Percentiles rank a stretch among this genome's conserved stretches.
Conservation (phyloP, 1,140 invertebrate genomes). For the Trinorchestia longiramus region DNA sequence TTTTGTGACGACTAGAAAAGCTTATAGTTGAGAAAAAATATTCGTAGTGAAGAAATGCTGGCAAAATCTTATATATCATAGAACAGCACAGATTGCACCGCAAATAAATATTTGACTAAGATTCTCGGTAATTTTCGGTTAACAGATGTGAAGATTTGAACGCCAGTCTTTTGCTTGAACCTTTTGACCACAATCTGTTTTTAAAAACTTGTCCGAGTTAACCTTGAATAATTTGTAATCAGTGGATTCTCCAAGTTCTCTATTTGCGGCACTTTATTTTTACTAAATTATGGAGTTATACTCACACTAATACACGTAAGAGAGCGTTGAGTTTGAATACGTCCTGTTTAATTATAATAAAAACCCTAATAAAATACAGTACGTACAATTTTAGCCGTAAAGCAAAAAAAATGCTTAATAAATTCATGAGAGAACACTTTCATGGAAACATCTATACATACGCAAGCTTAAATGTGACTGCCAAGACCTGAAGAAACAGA, state of each 20-base stretch:
- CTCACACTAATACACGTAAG: no score
- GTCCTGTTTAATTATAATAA: not conserved
- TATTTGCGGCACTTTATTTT: no score
- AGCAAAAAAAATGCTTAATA: not conserved
- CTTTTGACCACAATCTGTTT: no score
- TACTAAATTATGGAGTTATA: no score
- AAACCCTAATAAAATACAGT: not conserved
- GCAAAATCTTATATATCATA: not conserved
- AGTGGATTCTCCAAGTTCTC: no score
- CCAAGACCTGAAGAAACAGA: not conserved
- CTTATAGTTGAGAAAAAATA: not conserved
- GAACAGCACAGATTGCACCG: no score
- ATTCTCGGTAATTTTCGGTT: no score
- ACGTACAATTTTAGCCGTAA: not conserved
- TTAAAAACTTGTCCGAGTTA: no score
- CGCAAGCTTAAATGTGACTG: not conserved
- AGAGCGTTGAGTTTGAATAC: not conserved
- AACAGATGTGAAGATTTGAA: no score
- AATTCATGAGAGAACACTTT: not conserved
- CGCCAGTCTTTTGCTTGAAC: no score
- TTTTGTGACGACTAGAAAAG: not conserved
- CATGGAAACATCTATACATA: not conserved
- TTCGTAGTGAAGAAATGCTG: not conserved
- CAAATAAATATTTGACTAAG: no score
- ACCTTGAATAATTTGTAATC: no score